Evolutionary conservation across 2,797 vertebrate genomes (phyloP), one percentile per base, ranked within the genome.

Genomic region (Myotis daubentonii): DNA sequence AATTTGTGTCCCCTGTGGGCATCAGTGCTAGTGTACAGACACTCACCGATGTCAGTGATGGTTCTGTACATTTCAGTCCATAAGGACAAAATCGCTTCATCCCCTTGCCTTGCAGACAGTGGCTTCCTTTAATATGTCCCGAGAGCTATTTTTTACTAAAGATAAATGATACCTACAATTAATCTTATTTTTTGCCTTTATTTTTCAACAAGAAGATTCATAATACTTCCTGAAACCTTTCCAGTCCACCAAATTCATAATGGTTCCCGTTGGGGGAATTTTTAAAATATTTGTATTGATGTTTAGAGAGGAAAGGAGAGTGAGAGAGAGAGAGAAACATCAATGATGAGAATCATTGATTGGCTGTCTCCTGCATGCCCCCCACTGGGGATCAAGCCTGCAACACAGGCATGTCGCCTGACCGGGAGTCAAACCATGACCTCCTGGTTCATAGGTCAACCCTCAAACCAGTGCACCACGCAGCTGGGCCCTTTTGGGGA

Each of bases 161-260:
- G n/a, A 49, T 53, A 75, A 89, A n/a, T 51, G 55, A 55, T 47
- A 78, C 11, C 62, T 62, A 66, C 0, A 92, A 90, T 72, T 81
- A 53, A 81, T 49, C 60, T 38, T 38, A 81, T 38, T 16, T 81
- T 88, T 87, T 53, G 25, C 30, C 38, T 84, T 88, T 80, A 71
- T 80, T 91, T 93, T 90, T 86, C 44, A 79, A 72, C 51, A 83
- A 87, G 60, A 28, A 76, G 15, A 78, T 94, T 84, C 12, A 71
- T 82, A 76, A 44, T 60, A 65, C 11, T 80, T 95, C 6, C 16
- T 36, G 36, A 94, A 91, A 65, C 0, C 2, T 79, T 94, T 57
- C 36, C 2, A 82, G 13, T 84, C 57, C 66, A 41, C 11, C 8
- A 89, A 93, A 55, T 75, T 41, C 8, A 80, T 89, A 86, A 53